Evolutionary conservation across 2,113 vertebrate species (phyloP).

Genomic region (Pachyramphus minor): DNA sequence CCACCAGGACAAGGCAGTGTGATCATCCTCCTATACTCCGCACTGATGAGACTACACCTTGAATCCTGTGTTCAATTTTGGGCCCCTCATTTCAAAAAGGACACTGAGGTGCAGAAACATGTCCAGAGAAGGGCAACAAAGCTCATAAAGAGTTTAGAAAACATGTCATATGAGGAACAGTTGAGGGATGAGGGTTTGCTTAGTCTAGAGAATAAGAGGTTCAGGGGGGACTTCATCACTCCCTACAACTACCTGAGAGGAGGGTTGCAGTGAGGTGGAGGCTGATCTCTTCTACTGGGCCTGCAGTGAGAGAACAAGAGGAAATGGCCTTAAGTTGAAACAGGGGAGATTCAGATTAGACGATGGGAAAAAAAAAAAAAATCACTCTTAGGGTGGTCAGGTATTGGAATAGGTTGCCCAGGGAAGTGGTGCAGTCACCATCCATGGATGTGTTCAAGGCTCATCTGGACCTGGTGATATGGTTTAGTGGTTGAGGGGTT

Average conservation of each 20-base stretch:
- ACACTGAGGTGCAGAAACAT: neutral
- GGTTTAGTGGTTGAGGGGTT: neutral
- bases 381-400: neutral
- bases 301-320: neutral
- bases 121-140: neutral
- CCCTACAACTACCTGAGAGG: neutral
- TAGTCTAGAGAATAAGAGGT: neutral
- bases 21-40: accelerated
- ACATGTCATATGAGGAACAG: neutral
- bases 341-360: neutral
- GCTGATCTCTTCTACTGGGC: neutral
- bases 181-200: neutral
- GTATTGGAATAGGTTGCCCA: neutral
- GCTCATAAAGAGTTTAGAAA: neutral
- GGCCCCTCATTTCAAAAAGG: neutral
- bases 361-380: accelerated
- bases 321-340: neutral
- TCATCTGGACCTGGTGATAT: neutral
- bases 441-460: neutral
- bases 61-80: neutral
- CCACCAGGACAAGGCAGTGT: neutral
- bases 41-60: neutral
- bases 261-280: neutral
- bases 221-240: neutral
- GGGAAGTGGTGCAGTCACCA: neutral